Evolutionary conservation across 2,888 invertebrate genomes (phyloP), one percentile per base, ranked within the genome.

Genomic region (Mimas tiliae): DNA sequence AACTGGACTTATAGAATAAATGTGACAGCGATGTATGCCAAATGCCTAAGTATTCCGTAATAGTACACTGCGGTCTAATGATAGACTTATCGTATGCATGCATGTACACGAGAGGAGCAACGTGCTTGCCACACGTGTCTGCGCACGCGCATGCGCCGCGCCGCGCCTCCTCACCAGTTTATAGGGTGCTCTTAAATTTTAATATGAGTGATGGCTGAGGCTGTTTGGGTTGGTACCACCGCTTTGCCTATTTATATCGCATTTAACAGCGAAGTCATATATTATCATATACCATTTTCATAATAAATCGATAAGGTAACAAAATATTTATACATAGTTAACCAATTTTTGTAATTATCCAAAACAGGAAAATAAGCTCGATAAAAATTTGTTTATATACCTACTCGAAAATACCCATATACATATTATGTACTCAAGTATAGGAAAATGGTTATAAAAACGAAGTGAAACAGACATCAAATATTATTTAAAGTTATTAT

Each of bases 71-170:
- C 8, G 34, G 14, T 42, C 58, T 58, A 58, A 58, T 58, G 58
- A 58, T 58, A 58, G 58, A 38, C 19, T 52, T 52, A 52, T 52
- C 52, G 52, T 11, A 6, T 19, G 42, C 58, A 38, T 58, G 58
- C 19, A 19, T 9, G 19, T 67, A 69, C 84, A 82, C 83, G 80
- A 80, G 77, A 79, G 65, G 0, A 0, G 11, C 72, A 79, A 79
- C 84, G 84, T 84, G 83, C 65, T 6, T 21, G 6, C 27, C 16
- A 65, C 83, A 79, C 80, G 83, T 74, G 76, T 33, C 63, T 4
- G 4, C 62, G 34, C 70, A 68, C 55, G 70, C 71, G 63, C 69
- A 70, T 70, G 69, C 63, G 14, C 52, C 58, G 51, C 50, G 27
- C n/a, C 48, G 14, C 4, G 19, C 9, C 27, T 1, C 27, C 2